Base-by-base conservation (phyloP, 2,113 vertebrate species). In the Etheostoma cragini region DNA sequence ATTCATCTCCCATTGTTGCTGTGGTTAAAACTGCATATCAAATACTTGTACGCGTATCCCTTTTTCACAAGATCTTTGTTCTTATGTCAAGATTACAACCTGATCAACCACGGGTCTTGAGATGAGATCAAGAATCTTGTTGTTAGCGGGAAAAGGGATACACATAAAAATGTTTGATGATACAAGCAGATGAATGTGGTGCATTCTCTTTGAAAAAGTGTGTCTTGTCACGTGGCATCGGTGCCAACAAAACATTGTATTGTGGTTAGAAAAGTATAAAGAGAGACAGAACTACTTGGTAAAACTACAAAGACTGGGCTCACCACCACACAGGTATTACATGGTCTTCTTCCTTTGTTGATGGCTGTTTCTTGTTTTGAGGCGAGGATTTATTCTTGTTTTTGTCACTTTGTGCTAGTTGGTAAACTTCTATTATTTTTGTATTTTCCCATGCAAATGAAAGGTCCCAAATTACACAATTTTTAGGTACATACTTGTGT, bases 241-340 rank as follows among this genome's bases (percentile, higher is more conserved):
- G 79, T 68, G 80, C 58, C 80, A 58, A 66, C 60, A 64, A 74
- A 76, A 81, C 68, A 64, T 42, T 69, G 76, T 84, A 50, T 75
- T 75, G 38, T 80, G 79, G 87, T 89, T 91, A 88, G 86, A 67
- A 42, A 72, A 53, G 63, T 61, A 8, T 64, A 35, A 45, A 49
- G 66, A 70, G 38, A 74, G 24, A 45, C 13, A 15, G 70, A 63
- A 72, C 66, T 87, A 83, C 33, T 17, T n/a, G 45, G 82, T 84
- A 82, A 76, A 84, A 56, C 83, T 86, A 91, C 72, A 1, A 82
- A 73, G 88, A 90, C 91, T 92, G 93, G 91, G 91, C 93, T 93
- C 93, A 94, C 93, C 92, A 87, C 91, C 89, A 90, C 75, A 87
- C 61, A 58, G 50, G 24, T 72, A 64, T 70, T 26, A 57, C 57